Evolutionary conservation across 2,888 invertebrate species (phyloP).

Genomic region (Sinodicranocentrus sp.): DNA sequence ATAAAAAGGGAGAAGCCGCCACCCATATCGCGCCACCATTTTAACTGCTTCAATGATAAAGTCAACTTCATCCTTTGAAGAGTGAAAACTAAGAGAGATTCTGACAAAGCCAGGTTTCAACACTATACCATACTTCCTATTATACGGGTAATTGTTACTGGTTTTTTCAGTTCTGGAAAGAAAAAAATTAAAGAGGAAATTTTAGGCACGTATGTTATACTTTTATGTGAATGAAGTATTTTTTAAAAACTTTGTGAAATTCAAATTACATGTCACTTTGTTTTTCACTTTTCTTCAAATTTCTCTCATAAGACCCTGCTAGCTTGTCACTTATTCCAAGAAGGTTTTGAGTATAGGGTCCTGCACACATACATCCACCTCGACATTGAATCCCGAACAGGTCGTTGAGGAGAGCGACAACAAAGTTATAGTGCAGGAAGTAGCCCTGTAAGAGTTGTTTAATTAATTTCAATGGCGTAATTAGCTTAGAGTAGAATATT

Average conservation of each 20-base stretch:
- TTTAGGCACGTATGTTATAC: too few relatives aligned
- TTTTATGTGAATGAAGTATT: too few relatives aligned
- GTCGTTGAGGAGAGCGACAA: conserved; percentile 91
- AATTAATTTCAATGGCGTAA: too few relatives aligned
- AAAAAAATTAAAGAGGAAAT: too few relatives aligned
- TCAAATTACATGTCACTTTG: neutral
- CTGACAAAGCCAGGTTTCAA: conserved; percentile 91
- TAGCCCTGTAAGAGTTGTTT: conserved; percentile 78
- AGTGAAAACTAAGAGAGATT: conserved; percentile 90
- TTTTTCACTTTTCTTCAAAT: neutral
- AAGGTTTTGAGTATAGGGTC: conserved; percentile 88
- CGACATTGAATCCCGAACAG: conserved; percentile 89
- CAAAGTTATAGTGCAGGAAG: conserved; percentile 93
- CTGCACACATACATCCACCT: conserved; percentile 84
- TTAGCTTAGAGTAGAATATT: too few relatives aligned
- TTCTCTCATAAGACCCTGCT: conserved; percentile 85
- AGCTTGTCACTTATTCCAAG: conserved; percentile 89
- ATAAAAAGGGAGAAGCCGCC: conserved; percentile 69
- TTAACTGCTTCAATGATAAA: conserved; percentile 90
- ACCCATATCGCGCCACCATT: conserved; percentile 90
- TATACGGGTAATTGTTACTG: neutral
- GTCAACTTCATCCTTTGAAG: conserved; percentile 87
- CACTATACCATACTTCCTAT: conserved; percentile 78
- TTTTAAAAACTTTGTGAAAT: too few relatives aligned
- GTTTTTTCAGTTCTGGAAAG: neutral